Evolutionary conservation across 2,113 vertebrate genomes (phyloP), one percentile per base, ranked within the genome.

Genomic region (Ciconia maguari): DNA sequence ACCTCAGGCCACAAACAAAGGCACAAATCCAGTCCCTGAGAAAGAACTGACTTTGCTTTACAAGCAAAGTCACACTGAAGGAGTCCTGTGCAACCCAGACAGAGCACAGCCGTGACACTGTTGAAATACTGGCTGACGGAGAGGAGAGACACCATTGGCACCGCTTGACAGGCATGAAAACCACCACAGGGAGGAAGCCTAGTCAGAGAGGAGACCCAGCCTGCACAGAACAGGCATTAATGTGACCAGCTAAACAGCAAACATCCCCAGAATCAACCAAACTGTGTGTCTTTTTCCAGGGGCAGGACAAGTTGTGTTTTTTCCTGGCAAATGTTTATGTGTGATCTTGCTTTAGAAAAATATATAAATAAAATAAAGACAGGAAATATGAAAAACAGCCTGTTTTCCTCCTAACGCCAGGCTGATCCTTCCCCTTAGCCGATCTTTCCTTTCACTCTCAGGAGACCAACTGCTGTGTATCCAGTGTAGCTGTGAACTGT

Each of bases 241-340:
- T 15, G 64, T 36, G 36, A 44, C 84, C 42, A 93, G 15, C 51
- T 52, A 38, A 95, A 81, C 20, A 89, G 55, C 46, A 94, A 93
- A 87, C 25, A 34, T 46, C 78, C 58, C 51, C 80, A 4, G 83
- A 41, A 70, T 7, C 81, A 83, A n/a, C n/a, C 52, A 78, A 83
- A 26, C 24, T 18, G 36, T 25, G 19, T 27, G 70, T 38, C 65
- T 94, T 95, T 95, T 81, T 91, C 95, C 91, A 96, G 21, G 64
- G 46, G 41, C 38, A 91, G 70, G 70, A 62, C 51, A 88, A 75
- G 60, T 9, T 66, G 54, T n/a, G 51, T 93, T 78, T 96, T 94
- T 94, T 94, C 89, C 93, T 94, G 71, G 71, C 60, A 88, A 94
- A 71, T 8, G 3, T 62, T 96, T 91, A 82, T 38, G 54, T 62